Conservation (phyloP, 2,797 vertebrate species). For the Florisuga fusca region DNA sequence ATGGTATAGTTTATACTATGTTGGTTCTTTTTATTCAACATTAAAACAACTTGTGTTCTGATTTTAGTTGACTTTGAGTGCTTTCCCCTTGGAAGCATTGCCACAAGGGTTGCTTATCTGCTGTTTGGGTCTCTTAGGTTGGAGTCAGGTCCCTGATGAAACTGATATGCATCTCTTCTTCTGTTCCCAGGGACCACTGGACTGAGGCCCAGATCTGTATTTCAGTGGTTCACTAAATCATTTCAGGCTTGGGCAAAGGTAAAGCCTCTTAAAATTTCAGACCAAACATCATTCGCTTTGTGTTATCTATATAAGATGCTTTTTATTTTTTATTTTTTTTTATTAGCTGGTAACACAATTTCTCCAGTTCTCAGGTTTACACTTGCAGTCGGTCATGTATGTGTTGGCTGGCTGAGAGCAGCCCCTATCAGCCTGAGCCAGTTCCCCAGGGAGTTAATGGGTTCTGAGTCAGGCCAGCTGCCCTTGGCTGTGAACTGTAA, state of each 20-base stretch:
- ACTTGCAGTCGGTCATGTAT: background rate
- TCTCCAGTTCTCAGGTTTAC: constrained; percentile 21
- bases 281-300: background rate
- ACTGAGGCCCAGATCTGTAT: background rate
- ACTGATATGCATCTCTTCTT: background rate
- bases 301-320: background rate
- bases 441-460: background rate
- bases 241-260: background rate
- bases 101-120: background rate
- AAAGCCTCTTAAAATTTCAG: constrained; percentile 11
- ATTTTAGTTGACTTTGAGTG: background rate
- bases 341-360: background rate
- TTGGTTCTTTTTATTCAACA: too few relatives aligned
- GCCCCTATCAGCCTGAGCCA: background rate
- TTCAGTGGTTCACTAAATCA: background rate
- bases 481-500: constrained; percentile 56
- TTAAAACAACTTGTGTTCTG: background rate
- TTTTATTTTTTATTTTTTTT: background rate
- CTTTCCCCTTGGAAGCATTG: background rate
- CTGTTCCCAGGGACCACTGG: background rate
- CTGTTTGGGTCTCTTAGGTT: background rate
- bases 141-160: background rate
- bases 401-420: constrained; percentile 1
- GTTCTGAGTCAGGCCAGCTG: constrained; percentile 61
- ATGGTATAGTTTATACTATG: background rate